phyloP scores from a whole-genome alignment of 2,888 invertebrate genomes.

The Chromoteleia sp. region DNA sequence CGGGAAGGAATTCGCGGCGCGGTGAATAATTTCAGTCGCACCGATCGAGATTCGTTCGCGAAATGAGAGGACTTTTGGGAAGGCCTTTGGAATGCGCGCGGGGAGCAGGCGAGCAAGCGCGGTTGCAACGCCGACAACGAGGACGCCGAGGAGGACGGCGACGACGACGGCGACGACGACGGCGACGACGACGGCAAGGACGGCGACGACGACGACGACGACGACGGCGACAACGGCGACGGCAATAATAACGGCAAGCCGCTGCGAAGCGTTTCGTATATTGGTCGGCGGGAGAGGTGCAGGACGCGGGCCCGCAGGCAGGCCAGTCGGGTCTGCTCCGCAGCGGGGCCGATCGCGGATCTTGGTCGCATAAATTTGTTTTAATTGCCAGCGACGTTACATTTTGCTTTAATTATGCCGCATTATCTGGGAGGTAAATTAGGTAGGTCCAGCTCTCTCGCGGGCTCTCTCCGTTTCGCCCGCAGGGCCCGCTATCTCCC shows the following conservation, averaged over 20 bases:
- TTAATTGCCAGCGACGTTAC: constrained; percentile 85
- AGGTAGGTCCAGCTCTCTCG: constrained; percentile 83
- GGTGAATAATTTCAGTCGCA: constrained; percentile 56
- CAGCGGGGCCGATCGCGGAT: constrained; percentile 83
- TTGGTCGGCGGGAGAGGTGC: constrained; percentile 68
- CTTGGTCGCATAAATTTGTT: constrained; percentile 85
- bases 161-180: constrained; percentile 27
- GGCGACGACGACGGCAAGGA: constrained; percentile 17
- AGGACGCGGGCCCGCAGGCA: constrained; percentile 69
- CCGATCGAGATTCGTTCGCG: constrained; percentile 65
- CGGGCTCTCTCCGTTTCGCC: constrained; percentile 74
- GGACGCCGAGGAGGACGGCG: constrained; percentile 1
- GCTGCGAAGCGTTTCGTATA: constrained; percentile 47
- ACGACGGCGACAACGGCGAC: constrained; percentile 41
- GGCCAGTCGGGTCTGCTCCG: constrained; percentile 75
- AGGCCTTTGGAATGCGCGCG: constrained; percentile 48
- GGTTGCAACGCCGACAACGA: constrained; percentile 23
- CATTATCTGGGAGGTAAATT: constrained; percentile 85
- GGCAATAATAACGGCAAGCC: constrained; percentile 74
- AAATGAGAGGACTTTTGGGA: constrained; percentile 61
- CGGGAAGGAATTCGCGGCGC: constrained; percentile 59
- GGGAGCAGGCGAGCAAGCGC: constrained; percentile 6
- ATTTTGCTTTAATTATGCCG: constrained; percentile 85
- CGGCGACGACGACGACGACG: constrained; percentile 35
- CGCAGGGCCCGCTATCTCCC: constrained; percentile 43